phyloP scores from a whole-genome alignment of 2,888 invertebrate genomes.

The Morpho achilles region DNA sequence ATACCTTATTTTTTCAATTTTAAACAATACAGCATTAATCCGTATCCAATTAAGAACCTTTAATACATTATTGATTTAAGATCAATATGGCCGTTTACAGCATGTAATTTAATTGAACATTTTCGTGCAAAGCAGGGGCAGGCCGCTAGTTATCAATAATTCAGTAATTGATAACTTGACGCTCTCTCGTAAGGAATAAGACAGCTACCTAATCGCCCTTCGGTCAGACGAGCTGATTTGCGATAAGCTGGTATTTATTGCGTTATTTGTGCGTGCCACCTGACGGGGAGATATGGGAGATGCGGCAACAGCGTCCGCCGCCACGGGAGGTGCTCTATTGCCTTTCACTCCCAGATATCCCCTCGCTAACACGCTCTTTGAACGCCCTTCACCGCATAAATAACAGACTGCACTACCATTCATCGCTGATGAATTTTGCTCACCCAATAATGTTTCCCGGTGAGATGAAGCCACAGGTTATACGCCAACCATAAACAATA shows the following conservation, averaged over 20 bases:
- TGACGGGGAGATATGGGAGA: slow-evolving; percentile 36
- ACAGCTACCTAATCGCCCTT: slow-evolving; percentile 49
- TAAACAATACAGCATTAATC: too few species aligned
- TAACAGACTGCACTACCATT: slow-evolving; percentile 52
- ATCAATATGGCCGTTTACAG: too few species aligned
- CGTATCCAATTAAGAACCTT: too few species aligned
- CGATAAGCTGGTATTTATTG: slow-evolving; percentile 77
- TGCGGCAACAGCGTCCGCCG: slow-evolving; percentile 39
- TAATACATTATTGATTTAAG: too few species aligned
- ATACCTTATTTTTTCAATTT: too few species aligned
- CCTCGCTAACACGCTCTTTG: slow-evolving; percentile 37
- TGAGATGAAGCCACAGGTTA: slow-evolving; percentile 33
- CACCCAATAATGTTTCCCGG: slow-evolving; percentile 38
- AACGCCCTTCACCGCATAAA: slow-evolving; percentile 52
- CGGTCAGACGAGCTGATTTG: slow-evolving; percentile 73
- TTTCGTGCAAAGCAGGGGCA: too few species aligned
- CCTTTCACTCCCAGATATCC: slow-evolving; percentile 49
- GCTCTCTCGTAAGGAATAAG: not conserved
- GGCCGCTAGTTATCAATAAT: too few species aligned
- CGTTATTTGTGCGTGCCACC: slow-evolving; percentile 68
- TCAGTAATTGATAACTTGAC: not conserved
- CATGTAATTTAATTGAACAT: too few species aligned
- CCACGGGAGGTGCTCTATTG: slow-evolving; percentile 63
- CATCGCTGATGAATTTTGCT: slow-evolving; percentile 52
- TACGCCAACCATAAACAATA: not conserved